A percentile compares a stretch with the other conserved stretches of the same genome.
Conservation (phyloP, 2,797 vertebrate genomes). For the Enteromius mattozi region DNA sequence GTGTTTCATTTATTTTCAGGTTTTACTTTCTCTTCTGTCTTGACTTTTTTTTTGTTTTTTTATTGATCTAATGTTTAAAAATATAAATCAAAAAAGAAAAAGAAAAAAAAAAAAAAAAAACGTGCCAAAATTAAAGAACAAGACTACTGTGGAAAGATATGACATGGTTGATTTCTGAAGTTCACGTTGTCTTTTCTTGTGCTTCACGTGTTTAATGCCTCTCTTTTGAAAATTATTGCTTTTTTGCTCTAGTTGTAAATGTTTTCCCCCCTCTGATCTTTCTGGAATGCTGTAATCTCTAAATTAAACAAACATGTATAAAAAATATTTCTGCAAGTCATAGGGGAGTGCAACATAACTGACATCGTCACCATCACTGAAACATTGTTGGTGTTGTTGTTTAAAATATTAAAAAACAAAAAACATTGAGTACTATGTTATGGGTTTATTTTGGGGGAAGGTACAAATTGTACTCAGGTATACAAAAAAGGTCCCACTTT, state of each 20-base stretch:
- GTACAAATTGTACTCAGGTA: neutral
- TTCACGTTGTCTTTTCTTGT: constrained; percentile 50
- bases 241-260: constrained; percentile 53
- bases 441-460: constrained; percentile 25
- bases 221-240: constrained; percentile 47
- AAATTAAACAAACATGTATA: constrained; percentile 58
- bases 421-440: constrained; percentile 58
- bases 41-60: neutral
- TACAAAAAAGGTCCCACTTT: neutral
- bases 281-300: constrained; percentile 60
- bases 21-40: constrained; percentile 4
- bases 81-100: neutral
- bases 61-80: neutral
- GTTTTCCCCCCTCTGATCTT: constrained; percentile 54
- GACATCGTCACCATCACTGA: constrained; percentile 61
- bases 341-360: constrained; percentile 55
- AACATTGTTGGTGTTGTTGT: constrained; percentile 65
- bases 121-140: constrained; percentile 54
- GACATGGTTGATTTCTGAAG: constrained; percentile 19
- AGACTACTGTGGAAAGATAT: constrained; percentile 54
- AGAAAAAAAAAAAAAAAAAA: neutral
- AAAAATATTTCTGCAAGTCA: constrained; percentile 63
- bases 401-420: constrained; percentile 57
- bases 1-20: neutral
- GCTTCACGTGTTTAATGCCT: constrained; percentile 56